These are phyloP conservation scores for Drepana arcuata DNA, from an alignment of 1,140 invertebrate species.

Conservation along the genomic window DNA sequence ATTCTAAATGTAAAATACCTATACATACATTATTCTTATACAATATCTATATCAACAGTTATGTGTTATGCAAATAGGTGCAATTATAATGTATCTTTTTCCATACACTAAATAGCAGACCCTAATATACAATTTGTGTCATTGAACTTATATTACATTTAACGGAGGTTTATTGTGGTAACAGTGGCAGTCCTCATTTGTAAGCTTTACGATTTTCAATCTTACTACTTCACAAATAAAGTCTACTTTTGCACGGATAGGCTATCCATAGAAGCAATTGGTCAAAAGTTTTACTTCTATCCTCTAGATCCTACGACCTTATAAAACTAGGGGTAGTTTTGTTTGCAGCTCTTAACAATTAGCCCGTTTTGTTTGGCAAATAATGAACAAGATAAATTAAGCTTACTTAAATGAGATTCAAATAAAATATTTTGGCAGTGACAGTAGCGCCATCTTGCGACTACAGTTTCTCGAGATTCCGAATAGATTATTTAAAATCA, in stretches of 20 bases:
- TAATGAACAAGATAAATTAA: constrained; percentile 5
- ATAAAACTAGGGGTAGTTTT: constrained; percentile 27
- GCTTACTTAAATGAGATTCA: no score
- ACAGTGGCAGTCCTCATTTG: constrained; percentile 2
- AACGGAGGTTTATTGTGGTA: constrained; percentile 7
- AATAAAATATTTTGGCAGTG: no score
- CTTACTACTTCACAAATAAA: neutral
- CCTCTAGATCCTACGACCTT: constrained; percentile 26
- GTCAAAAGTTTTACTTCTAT: constrained; percentile 33
- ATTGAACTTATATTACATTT: no score
- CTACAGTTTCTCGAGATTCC: no score
- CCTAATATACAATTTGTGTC: constrained; percentile 24
- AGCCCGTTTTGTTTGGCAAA: constrained; percentile 11
- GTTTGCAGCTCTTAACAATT: constrained; percentile 22
- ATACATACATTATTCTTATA: constrained; percentile 54
- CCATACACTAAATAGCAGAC: constrained; percentile 16
- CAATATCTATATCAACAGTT: constrained; percentile 63
- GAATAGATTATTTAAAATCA: no score
- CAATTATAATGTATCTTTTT: constrained; percentile 28
- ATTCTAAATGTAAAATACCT: constrained; percentile 45
- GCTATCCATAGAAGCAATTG: constrained; percentile 22
- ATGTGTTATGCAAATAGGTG: constrained; percentile 65
- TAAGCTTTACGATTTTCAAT: neutral
- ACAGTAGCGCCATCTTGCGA: no score
- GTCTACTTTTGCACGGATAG: constrained; percentile 5